Conservation (phyloP, 1,140 invertebrate genomes). For the Saccostrea echinata region DNA sequence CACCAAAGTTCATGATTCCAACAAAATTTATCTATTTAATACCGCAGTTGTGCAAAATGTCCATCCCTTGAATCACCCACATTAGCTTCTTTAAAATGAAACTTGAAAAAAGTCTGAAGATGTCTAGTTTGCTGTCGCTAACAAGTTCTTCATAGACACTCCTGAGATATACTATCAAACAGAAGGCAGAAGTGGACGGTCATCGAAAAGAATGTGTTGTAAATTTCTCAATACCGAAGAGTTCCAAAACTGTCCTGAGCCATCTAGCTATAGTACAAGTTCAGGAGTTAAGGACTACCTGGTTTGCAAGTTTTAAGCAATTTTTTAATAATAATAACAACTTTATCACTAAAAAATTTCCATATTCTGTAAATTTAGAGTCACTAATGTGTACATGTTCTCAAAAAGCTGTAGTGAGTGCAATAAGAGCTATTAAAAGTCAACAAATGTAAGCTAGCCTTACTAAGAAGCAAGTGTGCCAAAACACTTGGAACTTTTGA, state of each 20-base stretch:
- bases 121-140: slow-evolving; percentile 45
- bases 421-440: too few relatives aligned
- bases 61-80: too few relatives aligned
- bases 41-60: too few relatives aligned
- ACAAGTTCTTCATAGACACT: slow-evolving; percentile 42
- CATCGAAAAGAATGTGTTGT: slow-evolving; percentile 52
- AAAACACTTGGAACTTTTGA: too few relatives aligned
- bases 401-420: too few relatives aligned
- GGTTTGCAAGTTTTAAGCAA: slow-evolving; percentile 36
- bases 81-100: slow-evolving; percentile 37
- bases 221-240: slow-evolving; percentile 53
- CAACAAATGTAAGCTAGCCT: too few relatives aligned
- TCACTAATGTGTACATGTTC: too few relatives aligned
- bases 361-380: slow-evolving; percentile 51
- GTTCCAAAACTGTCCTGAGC: slow-evolving; percentile 50
- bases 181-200: slow-evolving; percentile 40
- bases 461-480: too few relatives aligned
- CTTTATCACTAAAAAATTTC: background rate
- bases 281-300: background rate
- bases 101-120: slow-evolving; percentile 48
- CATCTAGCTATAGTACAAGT: slow-evolving; percentile 57
- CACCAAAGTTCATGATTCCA: too few relatives aligned
- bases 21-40: too few relatives aligned
- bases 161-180: too few relatives aligned
- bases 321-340: too few relatives aligned